These are phyloP conservation scores for Hartigia nigra DNA, from an alignment of 2,888 invertebrate genomes.

Conservation along the genomic window DNA sequence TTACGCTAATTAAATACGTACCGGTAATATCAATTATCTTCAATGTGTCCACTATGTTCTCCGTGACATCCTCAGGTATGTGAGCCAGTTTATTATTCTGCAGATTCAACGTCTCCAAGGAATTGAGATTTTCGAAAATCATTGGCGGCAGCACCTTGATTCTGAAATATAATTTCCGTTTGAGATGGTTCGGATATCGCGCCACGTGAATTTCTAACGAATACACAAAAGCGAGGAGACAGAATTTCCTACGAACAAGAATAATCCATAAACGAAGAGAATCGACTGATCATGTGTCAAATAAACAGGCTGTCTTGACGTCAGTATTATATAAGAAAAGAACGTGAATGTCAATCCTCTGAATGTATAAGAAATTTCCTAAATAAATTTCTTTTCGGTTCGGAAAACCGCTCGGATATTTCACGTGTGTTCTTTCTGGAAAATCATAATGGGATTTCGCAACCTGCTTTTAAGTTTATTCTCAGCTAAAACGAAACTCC, in stretches of 20 bases:
- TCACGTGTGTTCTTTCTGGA: background rate
- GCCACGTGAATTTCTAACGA: background rate
- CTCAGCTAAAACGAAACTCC: background rate
- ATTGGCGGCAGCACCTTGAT: slow-evolving; percentile 84
- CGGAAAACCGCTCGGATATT: too few species aligned
- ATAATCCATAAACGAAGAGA: background rate
- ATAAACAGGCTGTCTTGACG: too few species aligned
- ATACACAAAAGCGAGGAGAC: background rate
- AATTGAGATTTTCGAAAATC: slow-evolving; percentile 90
- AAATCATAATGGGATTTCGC: background rate
- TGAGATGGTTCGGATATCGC: background rate
- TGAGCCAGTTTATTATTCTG: slow-evolving; percentile 89
- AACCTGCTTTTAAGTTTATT: background rate
- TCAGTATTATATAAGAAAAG: too few species aligned
- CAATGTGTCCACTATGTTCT: slow-evolving; percentile 87
- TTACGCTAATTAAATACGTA: slow-evolving; percentile 56
- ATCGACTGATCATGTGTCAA: too few species aligned
- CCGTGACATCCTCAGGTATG: slow-evolving; percentile 89
- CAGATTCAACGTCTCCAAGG: slow-evolving; percentile 86
- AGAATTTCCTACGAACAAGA: background rate
- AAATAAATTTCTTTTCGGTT: too few species aligned
- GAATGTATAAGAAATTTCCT: too few species aligned
- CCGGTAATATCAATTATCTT: slow-evolving; percentile 91
- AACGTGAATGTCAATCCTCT: too few species aligned
- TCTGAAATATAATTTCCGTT: slow-evolving; percentile 67